Base-by-base conservation (phyloP, 37 sponge, comb jelly and placozoan species). In the Cladorhizidae sp. region DNA sequence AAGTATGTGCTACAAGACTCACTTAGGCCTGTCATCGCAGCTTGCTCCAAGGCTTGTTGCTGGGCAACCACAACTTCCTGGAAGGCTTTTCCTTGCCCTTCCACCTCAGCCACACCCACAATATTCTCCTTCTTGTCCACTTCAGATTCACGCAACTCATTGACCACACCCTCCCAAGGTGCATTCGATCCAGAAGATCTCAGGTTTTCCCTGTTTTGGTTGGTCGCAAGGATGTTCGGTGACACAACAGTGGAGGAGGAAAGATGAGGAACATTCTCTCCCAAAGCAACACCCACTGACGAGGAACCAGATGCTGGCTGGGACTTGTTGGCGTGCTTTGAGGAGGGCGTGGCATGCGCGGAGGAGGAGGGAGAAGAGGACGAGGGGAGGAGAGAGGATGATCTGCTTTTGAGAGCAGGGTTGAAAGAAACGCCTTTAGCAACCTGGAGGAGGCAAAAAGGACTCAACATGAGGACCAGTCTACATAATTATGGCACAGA, bases 21-120 rank as follows among this genome's bases (percentile, higher is more conserved):
- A 71, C 74, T 55, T 7, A 74, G 35, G 20, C 74, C 74, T 26
- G 32, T 52, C 74, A 74, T 74, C 11, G 74, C 74, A 6, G 74
- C 32, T 74, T 74, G 74, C 43, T 74, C 67, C 36, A 65, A 65
- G 26, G 31, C 32, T 12, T 65, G 67, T 36, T 65, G 67, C 67
- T 65, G 67, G 31, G 67, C 36, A 28, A 65, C 18, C 26, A 65
- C 32, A 18, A 32, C 35, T 33, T 65, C 67, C 17, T 25, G 35
- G 17, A 65, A 35, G 12, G 35, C 35, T 36, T 31, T 65, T 5
- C 26, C 67, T 31, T 2, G 36, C 17, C 31, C 32, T 36, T 65
- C 67, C 36, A 3, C 49, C 9, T 45, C 49, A 45, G 49, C 35
- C 67, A 32, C 67, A 3, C 67, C 67, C 67, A 25, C 36, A 25